Percentiles rank a stretch among this genome's conserved stretches.
These are phyloP conservation scores for Tachypleus tridentatus DNA, from an alignment of 1,140 invertebrate genomes.

Conservation along the genomic window DNA sequence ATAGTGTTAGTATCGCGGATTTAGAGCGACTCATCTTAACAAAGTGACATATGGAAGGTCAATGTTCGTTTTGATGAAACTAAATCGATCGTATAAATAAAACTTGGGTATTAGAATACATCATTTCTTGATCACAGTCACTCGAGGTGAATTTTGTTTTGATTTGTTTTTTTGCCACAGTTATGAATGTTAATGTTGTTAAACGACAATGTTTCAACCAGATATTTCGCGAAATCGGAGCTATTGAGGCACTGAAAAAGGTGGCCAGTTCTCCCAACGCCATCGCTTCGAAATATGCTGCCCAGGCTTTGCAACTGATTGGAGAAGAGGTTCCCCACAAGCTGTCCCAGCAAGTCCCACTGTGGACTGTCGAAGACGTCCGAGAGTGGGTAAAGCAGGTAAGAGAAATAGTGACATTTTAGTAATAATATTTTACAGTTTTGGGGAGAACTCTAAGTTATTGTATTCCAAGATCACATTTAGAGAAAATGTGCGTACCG, in stretches of 20 bases:
- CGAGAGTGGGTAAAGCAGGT: constrained; percentile 91
- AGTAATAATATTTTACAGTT: constrained; percentile 4
- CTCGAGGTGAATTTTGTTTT: too few relatives aligned
- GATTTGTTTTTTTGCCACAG: background rate
- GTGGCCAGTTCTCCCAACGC: constrained; percentile 96
- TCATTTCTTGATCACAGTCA: too few relatives aligned
- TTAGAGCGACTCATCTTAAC: too few relatives aligned
- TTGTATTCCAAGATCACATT: too few relatives aligned
- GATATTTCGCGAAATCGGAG: constrained; percentile 88
- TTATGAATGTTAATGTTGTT: constrained; percentile 3
- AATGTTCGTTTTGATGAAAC: too few relatives aligned
- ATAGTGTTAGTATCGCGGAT: too few relatives aligned
- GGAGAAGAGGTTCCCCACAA: constrained; percentile 96
- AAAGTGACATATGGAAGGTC: too few relatives aligned
- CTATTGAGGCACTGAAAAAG: constrained; percentile 87
- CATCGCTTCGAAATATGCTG: constrained; percentile 92
- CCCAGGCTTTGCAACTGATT: constrained; percentile 84
- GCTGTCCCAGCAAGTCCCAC: constrained; percentile 90
- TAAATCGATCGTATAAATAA: too few relatives aligned
- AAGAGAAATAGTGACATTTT: constrained; percentile 1
- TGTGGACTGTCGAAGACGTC: constrained; percentile 95
- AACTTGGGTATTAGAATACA: too few relatives aligned
- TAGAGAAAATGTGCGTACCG: too few relatives aligned
- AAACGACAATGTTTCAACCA: constrained; percentile 15
- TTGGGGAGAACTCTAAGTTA: too few relatives aligned